Evolutionary conservation across 2,113 vertebrate species (phyloP), one percentile per base, ranked within the genome.

Genomic region (Andinoacara biseriatus): DNA sequence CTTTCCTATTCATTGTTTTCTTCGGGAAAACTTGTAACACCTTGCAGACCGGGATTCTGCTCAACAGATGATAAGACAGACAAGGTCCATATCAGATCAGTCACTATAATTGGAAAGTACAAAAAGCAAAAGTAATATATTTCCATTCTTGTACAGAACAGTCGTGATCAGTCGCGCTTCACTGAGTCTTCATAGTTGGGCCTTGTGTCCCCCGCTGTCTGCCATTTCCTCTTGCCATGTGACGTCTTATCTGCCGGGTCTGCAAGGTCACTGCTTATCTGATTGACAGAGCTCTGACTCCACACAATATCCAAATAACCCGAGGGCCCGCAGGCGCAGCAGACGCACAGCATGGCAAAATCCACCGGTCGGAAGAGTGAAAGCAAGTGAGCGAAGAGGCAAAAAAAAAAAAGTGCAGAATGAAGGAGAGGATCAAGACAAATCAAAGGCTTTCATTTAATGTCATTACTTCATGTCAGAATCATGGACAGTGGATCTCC

Each of bases 261-360:
- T 89, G 82, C 88, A 74, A 88, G 94, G 93, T 95, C 94, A 95
- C 81, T 80, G 93, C 90, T 92, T 91, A 95, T 94, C 92, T 95
- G 95, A 95, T 78, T 95, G 95, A 95, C 94, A 92, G 89, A 83
- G 78, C 90, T 94, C 91, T 92, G 89, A 93, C 93, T 92, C 87
- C 60, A 87, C 49, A 87, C 86, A 88, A 89, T 92, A 93, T 93
- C 87, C 90, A 95, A 94, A 92, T 85, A 95, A 79, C 92, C 92
- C 0, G 69, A 82, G 86, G 92, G 93, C 82, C 82, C 58, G 84
- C 80, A 94, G 87, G 91, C 76, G 74, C 84, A 62, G 83, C 43
- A 93, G 82, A 90, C 92, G 92, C 83, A 89, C 86, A 89, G 83
- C 86, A 65, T 88, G 85, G 90, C 77, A 83, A 87, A 92, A 91